phyloP scores from a whole-genome alignment of 2,888 invertebrate species.

The Nipponacmea schrenckii region DNA sequence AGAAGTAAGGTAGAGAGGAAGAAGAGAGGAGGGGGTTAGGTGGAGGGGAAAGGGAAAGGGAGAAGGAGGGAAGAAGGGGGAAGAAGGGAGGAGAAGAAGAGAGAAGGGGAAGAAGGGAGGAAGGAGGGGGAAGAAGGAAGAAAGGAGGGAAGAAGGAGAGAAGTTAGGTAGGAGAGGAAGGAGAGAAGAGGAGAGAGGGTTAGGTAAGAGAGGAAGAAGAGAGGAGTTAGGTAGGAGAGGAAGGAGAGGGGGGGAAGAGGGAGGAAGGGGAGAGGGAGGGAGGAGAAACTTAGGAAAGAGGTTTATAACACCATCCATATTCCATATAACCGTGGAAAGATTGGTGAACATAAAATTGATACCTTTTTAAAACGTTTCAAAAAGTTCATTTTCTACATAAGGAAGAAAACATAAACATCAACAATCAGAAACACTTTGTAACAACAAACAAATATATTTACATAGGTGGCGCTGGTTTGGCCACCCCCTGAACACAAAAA shows the following conservation, averaged over 20 bases:
- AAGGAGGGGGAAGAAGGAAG: not conserved
- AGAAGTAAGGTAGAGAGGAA: not conserved
- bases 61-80: not conserved
- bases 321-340: not conserved
- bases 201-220: not conserved
- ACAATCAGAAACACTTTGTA: not conserved
- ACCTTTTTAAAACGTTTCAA: constrained; percentile 4
- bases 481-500: too few species aligned
- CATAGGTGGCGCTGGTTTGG: too few species aligned
- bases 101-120: not conserved
- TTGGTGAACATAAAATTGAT: not conserved
- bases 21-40: not conserved
- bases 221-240: not conserved
- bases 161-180: not conserved
- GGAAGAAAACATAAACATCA: not conserved
- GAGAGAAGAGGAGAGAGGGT: not conserved
- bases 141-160: not conserved
- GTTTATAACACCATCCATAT: not conserved
- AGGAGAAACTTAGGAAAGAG: not conserved
- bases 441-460: too few species aligned
- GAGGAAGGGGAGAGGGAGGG: not conserved
- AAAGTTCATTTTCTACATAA: constrained; percentile 2
- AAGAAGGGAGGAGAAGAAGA: not conserved
- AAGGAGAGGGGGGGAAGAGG: not conserved
- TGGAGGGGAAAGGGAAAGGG: too few species aligned